These are phyloP conservation scores for Anguilla rostrata DNA, from an alignment of 2,113 vertebrate species.

Conservation along the genomic window DNA sequence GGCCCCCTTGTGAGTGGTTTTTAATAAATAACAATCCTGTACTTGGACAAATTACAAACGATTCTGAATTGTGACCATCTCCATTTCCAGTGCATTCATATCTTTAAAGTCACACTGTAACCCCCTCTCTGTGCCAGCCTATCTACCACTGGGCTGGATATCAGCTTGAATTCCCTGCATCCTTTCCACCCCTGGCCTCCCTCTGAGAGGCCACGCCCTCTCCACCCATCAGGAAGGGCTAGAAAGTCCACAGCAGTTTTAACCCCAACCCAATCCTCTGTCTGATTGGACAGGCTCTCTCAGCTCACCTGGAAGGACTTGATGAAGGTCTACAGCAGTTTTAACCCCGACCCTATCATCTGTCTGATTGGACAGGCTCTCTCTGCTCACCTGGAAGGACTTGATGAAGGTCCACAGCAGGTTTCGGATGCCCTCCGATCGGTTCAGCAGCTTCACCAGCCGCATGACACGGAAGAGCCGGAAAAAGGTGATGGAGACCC, in stretches of 20 bases:
- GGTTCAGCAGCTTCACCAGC: constrained; percentile 86
- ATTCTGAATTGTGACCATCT: no score
- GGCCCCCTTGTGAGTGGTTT: no score
- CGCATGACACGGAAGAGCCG: constrained; percentile 90
- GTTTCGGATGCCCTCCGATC: constrained; percentile 86
- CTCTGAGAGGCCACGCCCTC: not conserved
- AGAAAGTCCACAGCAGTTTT: constrained; percentile 92
- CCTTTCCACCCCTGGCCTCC: not conserved
- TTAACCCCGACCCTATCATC: constrained; percentile 33
- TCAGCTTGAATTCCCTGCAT: not conserved
- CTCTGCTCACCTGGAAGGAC: constrained; percentile 80
- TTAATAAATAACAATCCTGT: no score
- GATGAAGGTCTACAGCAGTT: constrained; percentile 93
- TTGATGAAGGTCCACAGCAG: constrained; percentile 96
- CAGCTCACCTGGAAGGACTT: constrained; percentile 85
- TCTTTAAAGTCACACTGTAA: no score
- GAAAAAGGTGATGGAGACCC: constrained; percentile 91
- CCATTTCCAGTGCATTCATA: no score
- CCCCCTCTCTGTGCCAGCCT: no score
- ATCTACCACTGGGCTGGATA: no score
- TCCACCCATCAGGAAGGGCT: constrained; percentile 82
- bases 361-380: not conserved
- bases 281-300: not conserved
- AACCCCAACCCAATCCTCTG: no score
- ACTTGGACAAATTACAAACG: no score